A percentile compares a stretch with the other conserved stretches of the same genome.
phyloP scores from a whole-genome alignment of 2,113 vertebrate genomes.

The Pristiophorus japonicus region DNA sequence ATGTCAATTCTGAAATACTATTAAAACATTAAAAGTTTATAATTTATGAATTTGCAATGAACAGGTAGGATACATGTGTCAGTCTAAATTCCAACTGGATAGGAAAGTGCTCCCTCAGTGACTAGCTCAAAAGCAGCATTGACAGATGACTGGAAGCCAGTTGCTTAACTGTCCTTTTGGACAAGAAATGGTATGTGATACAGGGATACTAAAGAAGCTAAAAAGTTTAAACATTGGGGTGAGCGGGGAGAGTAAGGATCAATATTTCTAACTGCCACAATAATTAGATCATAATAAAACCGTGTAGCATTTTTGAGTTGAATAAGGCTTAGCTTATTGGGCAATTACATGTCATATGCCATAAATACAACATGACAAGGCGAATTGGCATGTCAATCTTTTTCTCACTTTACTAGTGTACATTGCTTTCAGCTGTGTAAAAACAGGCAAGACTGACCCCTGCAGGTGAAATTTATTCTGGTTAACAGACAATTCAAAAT shows the following conservation, averaged over 20 bases:
- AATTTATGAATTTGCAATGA: not conserved
- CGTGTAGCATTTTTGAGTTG: not conserved
- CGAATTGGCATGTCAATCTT: not conserved
- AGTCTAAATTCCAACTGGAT: not conserved
- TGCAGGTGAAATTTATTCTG: not conserved
- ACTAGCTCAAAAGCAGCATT: not conserved
- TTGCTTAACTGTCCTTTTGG: not conserved
- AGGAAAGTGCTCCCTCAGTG: not conserved
- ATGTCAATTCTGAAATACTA: not conserved
- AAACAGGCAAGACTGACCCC: conserved; percentile 11
- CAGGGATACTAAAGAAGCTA: not conserved
- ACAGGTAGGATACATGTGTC: not conserved
- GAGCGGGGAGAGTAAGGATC: not conserved
- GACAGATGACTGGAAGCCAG: not conserved
- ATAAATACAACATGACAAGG: not conserved
- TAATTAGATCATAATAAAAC: not conserved
- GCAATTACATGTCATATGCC: not conserved
- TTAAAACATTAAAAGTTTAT: not conserved
- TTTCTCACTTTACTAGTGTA: not conserved
- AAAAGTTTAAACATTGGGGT: not conserved
- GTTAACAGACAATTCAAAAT: conserved; percentile 17
- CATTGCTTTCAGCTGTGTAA: not conserved
- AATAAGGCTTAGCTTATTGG: not conserved
- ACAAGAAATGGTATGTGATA: not conserved
- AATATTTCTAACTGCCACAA: not conserved